phyloP scores from a whole-genome alignment of 2,888 invertebrate species.

The Bugulina stolonifera region DNA sequence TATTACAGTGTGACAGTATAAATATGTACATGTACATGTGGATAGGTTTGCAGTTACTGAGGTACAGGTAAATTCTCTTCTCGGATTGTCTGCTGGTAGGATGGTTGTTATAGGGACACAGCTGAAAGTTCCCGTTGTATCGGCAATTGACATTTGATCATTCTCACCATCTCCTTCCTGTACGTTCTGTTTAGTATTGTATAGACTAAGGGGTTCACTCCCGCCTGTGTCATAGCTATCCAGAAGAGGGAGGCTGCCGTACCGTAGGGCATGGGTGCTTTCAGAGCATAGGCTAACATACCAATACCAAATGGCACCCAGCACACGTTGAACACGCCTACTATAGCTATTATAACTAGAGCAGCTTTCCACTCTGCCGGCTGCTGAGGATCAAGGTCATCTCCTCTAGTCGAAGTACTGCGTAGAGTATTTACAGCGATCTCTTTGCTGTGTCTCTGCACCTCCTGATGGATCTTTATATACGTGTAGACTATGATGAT shows the following conservation, averaged over 20 bases:
- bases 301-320: constrained; percentile 23
- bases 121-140: constrained; percentile 19
- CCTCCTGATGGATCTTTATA: constrained; percentile 19
- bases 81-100: constrained; percentile 20
- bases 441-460: constrained; percentile 24
- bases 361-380: constrained; percentile 19
- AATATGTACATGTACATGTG: too few species aligned
- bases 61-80: too few species aligned
- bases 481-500: constrained; percentile 21
- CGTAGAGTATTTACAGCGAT: constrained; percentile 12
- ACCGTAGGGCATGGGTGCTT: constrained; percentile 22
- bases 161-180: constrained; percentile 9
- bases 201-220: constrained; percentile 23
- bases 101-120: not conserved
- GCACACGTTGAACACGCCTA: constrained; percentile 26
- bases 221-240: constrained; percentile 23
- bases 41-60: too few species aligned
- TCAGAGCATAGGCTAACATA: constrained; percentile 18
- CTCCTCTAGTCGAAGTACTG: constrained; percentile 8
- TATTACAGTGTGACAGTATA: too few species aligned
- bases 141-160: constrained; percentile 27
- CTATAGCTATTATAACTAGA: constrained; percentile 22
- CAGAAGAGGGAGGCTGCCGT: constrained; percentile 19
- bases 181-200: constrained; percentile 26
- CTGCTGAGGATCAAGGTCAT: constrained; percentile 3